These are phyloP conservation scores for Motacilla tschutschensis DNA, from an alignment of 2,113 vertebrate species.

Conservation along the genomic window DNA sequence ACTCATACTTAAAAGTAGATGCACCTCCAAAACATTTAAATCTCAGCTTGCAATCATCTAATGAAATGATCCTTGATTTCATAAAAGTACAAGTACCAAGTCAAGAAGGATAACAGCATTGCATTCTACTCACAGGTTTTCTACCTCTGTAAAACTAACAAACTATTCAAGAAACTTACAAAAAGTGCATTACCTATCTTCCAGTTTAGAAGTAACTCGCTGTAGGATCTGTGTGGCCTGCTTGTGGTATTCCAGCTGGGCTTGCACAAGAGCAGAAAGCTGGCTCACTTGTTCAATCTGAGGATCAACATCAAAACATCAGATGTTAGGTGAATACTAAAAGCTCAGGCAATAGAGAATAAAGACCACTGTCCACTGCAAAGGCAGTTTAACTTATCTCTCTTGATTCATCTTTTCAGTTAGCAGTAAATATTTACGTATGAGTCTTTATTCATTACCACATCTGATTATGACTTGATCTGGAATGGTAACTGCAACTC, in stretches of 20 bases:
- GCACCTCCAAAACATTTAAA: neutral
- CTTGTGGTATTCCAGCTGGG: slow-evolving; percentile 95
- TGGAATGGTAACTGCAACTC: neutral
- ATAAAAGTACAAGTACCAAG: neutral
- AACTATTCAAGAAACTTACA: neutral
- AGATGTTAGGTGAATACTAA: neutral
- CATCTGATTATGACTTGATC: neutral
- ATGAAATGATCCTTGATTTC: neutral
- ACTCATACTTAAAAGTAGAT: neutral
- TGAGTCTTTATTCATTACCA: neutral
- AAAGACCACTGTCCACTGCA: neutral
- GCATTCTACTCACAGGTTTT: neutral
- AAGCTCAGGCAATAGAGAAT: neutral
- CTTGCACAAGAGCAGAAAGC: slow-evolving; percentile 91
- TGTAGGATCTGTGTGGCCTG: slow-evolving; percentile 92
- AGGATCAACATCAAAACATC: neutral
- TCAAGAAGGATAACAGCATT: neutral
- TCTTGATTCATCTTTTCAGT: neutral
- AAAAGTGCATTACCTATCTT: slow-evolving; percentile 80
- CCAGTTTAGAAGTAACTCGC: slow-evolving; percentile 88
- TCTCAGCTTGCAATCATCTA: neutral
- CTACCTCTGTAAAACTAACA: neutral
- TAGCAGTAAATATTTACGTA: neutral
- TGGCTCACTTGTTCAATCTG: slow-evolving; percentile 98
- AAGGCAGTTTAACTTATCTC: neutral